Evolutionary conservation across 2,113 vertebrate genomes (phyloP), one percentile per base, ranked within the genome.

Genomic region (Solea solea): DNA sequence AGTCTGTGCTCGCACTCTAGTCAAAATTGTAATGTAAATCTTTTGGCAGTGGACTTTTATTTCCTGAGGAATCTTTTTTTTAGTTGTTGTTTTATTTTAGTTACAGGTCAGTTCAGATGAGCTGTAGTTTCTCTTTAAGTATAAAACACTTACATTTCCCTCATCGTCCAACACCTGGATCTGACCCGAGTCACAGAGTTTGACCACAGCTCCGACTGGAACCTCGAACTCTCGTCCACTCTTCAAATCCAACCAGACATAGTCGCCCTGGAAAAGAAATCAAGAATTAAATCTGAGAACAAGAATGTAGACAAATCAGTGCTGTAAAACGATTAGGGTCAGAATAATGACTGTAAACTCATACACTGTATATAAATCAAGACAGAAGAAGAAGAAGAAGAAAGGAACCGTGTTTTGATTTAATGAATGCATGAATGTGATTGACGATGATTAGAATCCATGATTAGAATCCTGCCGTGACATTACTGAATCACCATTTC

Each of bases 161-260:
- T 99, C 97, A 72, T 99, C 98, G 0, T 99, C 98, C 89, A 98
- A 40, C 41, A 99, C 98, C 86, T 98, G 97, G 91, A 99, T 97
- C 92, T 99, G 97, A 45, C 98, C 98, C 0, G 98, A 99, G 89
- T 99, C 98, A 39, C 96, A 98, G 3, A 99, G 95, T 78, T 98
- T 99, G 83, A 99, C 98, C 93, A 98, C 95, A 0, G 98, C 95
- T 14, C 98, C 97, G 12, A 98, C 92, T 46, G 97, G 96, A 57
- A 99, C 97, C 0, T 96, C 98, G 54, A 99, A 99, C 86, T 98
- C 96, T 71, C 94, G 94, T 3, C 97, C 95, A 0, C 93, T 96
- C 87, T 96, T 95, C 76, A 96, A 90, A 88, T 98, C 98, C 95
- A 99, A 92, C 98, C 98, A 99, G 79, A 99, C 96, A 86, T 97